These are phyloP conservation scores for Dasypus novemcinctus DNA, from an alignment of 2,113 vertebrate genomes.

Conservation along the genomic window DNA sequence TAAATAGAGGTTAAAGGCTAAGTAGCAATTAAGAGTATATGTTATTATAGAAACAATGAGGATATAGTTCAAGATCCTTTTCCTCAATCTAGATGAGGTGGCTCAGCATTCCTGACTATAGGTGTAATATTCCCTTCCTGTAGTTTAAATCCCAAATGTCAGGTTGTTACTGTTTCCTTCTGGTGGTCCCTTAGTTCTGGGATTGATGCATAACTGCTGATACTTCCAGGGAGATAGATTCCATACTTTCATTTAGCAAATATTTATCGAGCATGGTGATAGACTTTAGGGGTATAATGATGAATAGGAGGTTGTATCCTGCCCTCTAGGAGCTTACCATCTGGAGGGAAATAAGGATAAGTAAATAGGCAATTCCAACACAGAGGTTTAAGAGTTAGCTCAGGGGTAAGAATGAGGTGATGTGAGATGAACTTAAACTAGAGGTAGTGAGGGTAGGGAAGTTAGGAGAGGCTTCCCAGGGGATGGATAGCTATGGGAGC, in stretches of 20 bases:
- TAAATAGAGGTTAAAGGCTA: neutral
- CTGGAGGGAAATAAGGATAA: neutral
- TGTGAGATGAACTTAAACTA: neutral
- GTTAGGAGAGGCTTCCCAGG: no score
- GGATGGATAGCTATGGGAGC: neutral
- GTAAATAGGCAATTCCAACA: neutral
- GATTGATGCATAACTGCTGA: neutral
- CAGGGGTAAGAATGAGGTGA: neutral
- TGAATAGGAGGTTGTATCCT: neutral
- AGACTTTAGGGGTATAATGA: neutral
- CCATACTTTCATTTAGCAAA: neutral
- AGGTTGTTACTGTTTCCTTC: neutral
- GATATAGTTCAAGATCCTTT: conserved; percentile 4
- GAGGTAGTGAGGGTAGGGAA: neutral
- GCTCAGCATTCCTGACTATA: neutral
- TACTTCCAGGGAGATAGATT: neutral
- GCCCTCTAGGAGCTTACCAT: neutral
- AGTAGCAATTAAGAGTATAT: neutral
- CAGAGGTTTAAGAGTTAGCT: neutral
- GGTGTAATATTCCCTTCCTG: neutral
- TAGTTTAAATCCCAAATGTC: neutral
- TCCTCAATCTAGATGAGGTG: neutral
- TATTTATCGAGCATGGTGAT: neutral
- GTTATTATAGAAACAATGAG: neutral
- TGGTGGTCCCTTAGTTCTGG: neutral